These are phyloP conservation scores for Hybos culiciformis DNA, from an alignment of 2,888 invertebrate genomes.

Conservation along the genomic window DNA sequence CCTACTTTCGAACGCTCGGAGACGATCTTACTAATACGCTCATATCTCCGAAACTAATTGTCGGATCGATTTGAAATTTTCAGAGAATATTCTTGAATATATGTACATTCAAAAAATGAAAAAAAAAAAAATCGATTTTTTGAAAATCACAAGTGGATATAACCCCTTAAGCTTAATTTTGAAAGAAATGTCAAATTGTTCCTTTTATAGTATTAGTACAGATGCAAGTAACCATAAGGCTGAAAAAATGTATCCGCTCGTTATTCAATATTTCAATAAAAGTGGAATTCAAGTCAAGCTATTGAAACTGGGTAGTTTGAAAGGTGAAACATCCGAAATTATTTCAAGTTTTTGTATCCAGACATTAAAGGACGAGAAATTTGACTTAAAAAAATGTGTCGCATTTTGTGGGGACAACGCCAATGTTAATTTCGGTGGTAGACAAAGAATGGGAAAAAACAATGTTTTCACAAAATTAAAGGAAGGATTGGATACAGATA, in stretches of 20 bases:
- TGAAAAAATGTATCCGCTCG: neutral
- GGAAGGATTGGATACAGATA: slow-evolving; percentile 6
- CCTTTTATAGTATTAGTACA: neutral
- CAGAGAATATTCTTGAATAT: too few species aligned
- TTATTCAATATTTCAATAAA: neutral
- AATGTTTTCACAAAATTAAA: slow-evolving; percentile 11
- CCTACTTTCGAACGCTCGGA: too few species aligned
- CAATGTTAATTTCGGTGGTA: slow-evolving; percentile 8
- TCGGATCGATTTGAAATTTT: too few species aligned
- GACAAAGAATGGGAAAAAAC: slow-evolving; percentile 3
- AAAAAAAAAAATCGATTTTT: too few species aligned
- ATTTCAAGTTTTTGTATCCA: slow-evolving; percentile 4
- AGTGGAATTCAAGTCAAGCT: neutral
- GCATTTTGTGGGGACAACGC: slow-evolving; percentile 10
- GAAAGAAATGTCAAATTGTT: neutral
- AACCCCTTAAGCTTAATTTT: too few species aligned
- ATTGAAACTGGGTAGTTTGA: neutral
- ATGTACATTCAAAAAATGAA: too few species aligned
- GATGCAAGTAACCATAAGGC: neutral
- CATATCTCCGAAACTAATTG: too few species aligned
- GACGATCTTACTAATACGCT: too few species aligned
- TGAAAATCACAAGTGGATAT: too few species aligned
- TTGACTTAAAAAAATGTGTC: slow-evolving; percentile 5
- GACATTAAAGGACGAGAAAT: slow-evolving; percentile 4
- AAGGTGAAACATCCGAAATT: neutral